Conservation (phyloP, 2,888 invertebrate genomes). For the Apotomis betuletana region DNA sequence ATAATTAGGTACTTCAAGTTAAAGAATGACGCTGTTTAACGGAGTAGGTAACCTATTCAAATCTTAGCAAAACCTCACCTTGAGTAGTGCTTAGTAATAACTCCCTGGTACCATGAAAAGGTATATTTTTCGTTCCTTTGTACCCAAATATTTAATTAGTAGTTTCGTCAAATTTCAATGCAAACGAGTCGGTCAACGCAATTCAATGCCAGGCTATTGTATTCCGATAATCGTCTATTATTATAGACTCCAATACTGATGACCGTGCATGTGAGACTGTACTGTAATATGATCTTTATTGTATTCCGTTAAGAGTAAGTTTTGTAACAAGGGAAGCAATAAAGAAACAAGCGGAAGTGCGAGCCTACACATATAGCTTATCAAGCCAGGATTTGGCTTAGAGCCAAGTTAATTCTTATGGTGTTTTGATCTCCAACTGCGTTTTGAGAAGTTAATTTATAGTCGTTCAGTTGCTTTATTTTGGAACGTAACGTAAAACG, state of each 20-base stretch:
- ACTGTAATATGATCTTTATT: constrained; percentile 16
- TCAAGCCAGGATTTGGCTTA: constrained; percentile 28
- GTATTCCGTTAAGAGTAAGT: neutral
- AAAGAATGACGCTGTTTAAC: neutral
- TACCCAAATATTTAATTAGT: constrained; percentile 33
- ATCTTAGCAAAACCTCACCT: neutral
- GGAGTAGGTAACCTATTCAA: neutral
- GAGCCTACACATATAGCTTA: constrained; percentile 23
- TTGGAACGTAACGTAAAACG: neutral
- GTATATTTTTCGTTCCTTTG: constrained; percentile 21
- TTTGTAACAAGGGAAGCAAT: neutral
- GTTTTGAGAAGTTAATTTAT: constrained; percentile 27
- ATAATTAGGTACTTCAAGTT: too few species aligned
- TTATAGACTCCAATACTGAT: constrained; percentile 35
- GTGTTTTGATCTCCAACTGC: constrained; percentile 26
- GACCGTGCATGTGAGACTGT: constrained; percentile 15
- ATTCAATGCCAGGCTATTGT: constrained; percentile 25
- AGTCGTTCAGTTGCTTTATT: constrained; percentile 12
- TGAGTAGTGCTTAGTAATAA: constrained; percentile 10
- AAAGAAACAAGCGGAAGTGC: constrained; percentile 29
- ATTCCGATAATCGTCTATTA: constrained; percentile 36
- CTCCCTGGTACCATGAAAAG: constrained; percentile 4
- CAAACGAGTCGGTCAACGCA: constrained; percentile 29
- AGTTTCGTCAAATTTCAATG: constrained; percentile 28
- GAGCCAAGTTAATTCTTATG: constrained; percentile 36